phyloP scores from a whole-genome alignment of 1,140 invertebrate genomes.

The Helicoverpa zea region DNA sequence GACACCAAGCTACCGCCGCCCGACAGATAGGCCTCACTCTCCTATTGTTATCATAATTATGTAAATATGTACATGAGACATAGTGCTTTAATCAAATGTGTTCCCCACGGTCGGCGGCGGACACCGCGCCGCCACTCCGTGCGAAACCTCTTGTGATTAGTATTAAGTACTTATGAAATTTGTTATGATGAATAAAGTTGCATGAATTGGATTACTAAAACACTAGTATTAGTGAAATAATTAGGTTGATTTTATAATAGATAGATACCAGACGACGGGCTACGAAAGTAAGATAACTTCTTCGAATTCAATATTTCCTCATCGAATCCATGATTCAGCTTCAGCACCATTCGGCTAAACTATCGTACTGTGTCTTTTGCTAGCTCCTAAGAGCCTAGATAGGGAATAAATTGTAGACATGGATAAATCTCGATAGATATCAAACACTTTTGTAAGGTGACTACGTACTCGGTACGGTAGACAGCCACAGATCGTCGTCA shows the following conservation, averaged over 20 bases:
- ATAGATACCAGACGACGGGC: constrained; percentile 57
- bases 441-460: constrained; percentile 38
- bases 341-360: constrained; percentile 67
- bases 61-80: constrained; percentile 84
- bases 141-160: constrained; percentile 71
- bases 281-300: constrained; percentile 59
- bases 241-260: constrained; percentile 63
- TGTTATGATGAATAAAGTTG: constrained; percentile 53
- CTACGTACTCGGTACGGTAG: neutral
- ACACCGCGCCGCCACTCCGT: constrained; percentile 53
- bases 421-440: constrained; percentile 25
- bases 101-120: constrained; percentile 67
- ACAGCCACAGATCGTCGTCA: constrained; percentile 1
- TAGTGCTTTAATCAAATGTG: constrained; percentile 84
- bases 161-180: constrained; percentile 57
- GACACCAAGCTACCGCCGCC: constrained; percentile 87
- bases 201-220: constrained; percentile 57
- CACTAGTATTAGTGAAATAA: constrained; percentile 53
- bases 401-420: constrained; percentile 60
- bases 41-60: constrained; percentile 70
- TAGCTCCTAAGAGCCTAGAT: constrained; percentile 63
- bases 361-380: constrained; percentile 63
- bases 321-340: constrained; percentile 68
- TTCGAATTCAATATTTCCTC: constrained; percentile 67
- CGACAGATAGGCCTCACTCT: constrained; percentile 78